A percentile compares a stretch with the other conserved stretches of the same genome.
phyloP scores from a whole-genome alignment of 2,113 vertebrate genomes.

The Sinocyclocheilus anophthalmus region DNA sequence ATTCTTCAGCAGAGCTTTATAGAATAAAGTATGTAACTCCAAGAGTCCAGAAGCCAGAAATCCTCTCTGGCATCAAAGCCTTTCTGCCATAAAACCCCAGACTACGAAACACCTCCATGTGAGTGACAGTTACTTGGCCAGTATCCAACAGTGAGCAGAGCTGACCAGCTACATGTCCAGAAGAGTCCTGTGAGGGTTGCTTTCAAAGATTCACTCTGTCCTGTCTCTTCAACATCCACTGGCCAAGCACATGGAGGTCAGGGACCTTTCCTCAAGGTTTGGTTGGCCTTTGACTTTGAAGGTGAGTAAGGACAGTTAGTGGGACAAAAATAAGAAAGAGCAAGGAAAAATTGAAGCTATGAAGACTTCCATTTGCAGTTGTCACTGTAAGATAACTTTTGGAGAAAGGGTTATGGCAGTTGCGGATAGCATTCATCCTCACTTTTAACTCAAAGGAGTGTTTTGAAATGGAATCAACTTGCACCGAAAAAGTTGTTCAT shows the following conservation, averaged over 20 bases:
- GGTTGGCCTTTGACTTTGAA: constrained; percentile 9
- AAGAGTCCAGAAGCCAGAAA: background rate
- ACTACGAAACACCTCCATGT: background rate
- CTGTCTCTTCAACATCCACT: constrained; percentile 2
- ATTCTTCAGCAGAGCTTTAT: background rate
- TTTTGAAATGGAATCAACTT: constrained; percentile 44
- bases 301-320: constrained; percentile 2
- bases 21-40: background rate
- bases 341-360: background rate
- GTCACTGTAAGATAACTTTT: background rate
- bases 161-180: background rate
- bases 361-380: constrained; percentile 10
- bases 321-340: background rate
- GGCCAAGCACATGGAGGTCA: background rate
- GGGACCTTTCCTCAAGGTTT: constrained; percentile 1
- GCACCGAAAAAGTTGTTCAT: background rate
- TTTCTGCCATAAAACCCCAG: background rate
- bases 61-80: constrained; percentile 7
- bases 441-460: constrained; percentile 43
- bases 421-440: constrained; percentile 13
- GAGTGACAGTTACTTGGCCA: background rate
- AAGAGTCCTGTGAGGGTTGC: background rate
- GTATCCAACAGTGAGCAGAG: background rate
- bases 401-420: constrained; percentile 19
- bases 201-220: constrained; percentile 24